These are phyloP conservation scores for Lepidurus apus DNA, from an alignment of 1,140 invertebrate genomes.

Conservation along the genomic window DNA sequence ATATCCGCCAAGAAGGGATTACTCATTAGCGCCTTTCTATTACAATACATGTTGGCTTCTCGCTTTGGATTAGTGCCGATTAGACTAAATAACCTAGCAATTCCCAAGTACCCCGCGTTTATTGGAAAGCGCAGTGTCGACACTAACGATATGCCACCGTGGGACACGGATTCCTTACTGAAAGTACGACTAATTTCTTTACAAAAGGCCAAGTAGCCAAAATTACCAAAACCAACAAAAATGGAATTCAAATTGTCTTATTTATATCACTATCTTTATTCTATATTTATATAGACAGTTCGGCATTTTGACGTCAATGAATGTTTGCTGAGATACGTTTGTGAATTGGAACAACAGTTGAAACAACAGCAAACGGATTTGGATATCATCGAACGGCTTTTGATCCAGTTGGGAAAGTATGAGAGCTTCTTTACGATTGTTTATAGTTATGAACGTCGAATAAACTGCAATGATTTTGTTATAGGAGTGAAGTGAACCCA, in stretches of 20 bases:
- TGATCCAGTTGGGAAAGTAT: background rate
- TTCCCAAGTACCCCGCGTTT: background rate
- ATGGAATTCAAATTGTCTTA: no score
- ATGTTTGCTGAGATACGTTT: background rate
- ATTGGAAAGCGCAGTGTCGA: background rate
- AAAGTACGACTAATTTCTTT: background rate
- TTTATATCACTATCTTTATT: no score
- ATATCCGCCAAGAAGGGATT: background rate
- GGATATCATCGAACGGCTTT: background rate
- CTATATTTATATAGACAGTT: background rate
- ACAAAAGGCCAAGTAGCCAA: background rate
- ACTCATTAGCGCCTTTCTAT: background rate
- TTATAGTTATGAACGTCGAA: no score
- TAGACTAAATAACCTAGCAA: background rate
- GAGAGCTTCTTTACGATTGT: no score
- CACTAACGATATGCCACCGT: background rate
- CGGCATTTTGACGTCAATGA: background rate
- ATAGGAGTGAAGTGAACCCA: constrained; percentile 1
- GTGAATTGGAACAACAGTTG: constrained; percentile 7
- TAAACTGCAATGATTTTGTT: background rate
- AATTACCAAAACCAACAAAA: background rate
- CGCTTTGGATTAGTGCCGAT: background rate
- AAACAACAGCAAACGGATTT: background rate
- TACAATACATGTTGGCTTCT: background rate
- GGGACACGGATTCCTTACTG: background rate